These are phyloP conservation scores for Passer montanus DNA, from an alignment of 2,113 vertebrate genomes.

Conservation along the genomic window DNA sequence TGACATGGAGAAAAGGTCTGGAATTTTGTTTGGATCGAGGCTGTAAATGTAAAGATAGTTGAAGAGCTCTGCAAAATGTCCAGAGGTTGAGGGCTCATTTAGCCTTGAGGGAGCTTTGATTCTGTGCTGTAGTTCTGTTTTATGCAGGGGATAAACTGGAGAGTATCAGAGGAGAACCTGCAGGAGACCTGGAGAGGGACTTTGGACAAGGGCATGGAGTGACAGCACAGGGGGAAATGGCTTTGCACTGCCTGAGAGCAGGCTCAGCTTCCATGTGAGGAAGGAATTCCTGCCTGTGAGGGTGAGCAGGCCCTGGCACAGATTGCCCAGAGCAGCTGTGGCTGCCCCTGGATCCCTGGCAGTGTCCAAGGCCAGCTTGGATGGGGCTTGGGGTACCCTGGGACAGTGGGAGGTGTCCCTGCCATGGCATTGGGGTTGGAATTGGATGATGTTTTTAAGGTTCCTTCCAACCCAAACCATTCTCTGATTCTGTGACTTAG, in stretches of 20 bases:
- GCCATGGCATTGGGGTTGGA: background rate
- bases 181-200: background rate
- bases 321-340: rapidly evolving
- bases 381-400: rapidly evolving
- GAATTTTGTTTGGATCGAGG: background rate
- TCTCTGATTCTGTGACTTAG: background rate
- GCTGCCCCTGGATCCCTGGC: background rate
- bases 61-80: rapidly evolving
- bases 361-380: rapidly evolving
- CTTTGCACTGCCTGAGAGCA: background rate
- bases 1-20: background rate
- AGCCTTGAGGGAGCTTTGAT: background rate
- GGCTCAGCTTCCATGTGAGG: background rate
- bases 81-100: background rate
- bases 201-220: background rate
- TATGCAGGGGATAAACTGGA: background rate
- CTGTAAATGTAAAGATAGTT: background rate
- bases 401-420: background rate
- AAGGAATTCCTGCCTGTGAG: background rate
- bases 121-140: background rate
- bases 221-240: background rate
- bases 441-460: background rate
- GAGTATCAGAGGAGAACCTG: rapidly evolving
- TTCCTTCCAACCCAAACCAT: background rate
- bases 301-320: background rate